Conservation (phyloP, 2,888 invertebrate genomes). For the Drosophila testacea region DNA sequence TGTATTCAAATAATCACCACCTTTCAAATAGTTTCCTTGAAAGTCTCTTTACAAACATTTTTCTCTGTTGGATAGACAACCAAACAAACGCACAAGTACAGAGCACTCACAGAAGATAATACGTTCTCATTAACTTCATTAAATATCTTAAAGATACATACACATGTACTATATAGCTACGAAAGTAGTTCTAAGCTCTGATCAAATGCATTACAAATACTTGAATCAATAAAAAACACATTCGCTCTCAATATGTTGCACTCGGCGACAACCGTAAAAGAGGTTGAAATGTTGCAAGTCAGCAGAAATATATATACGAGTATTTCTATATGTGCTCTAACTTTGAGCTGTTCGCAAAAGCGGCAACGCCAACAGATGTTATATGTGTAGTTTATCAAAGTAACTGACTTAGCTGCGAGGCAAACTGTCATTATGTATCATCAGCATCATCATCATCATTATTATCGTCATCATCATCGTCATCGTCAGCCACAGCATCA, state of each 20-base stretch:
- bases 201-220: slow-evolving; percentile 5
- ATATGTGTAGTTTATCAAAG: slow-evolving; percentile 62
- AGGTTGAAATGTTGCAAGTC: slow-evolving; percentile 33
- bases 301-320: slow-evolving; percentile 22
- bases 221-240: background rate
- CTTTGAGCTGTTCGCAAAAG: slow-evolving; percentile 9
- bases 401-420: slow-evolving; percentile 51
- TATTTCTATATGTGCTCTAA: background rate
- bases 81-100: too few relatives aligned
- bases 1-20: too few relatives aligned
- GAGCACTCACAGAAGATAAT: too few relatives aligned
- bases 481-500: slow-evolving; percentile 29
- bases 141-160: background rate
- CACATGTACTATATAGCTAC: background rate
- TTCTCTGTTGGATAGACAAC: too few relatives aligned
- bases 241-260: slow-evolving; percentile 2
- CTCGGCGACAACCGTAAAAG: slow-evolving; percentile 8
- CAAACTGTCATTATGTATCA: slow-evolving; percentile 60
- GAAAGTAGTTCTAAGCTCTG: slow-evolving; percentile 1
- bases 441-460: slow-evolving; percentile 39
- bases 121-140: background rate
- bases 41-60: too few relatives aligned
- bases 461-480: slow-evolving; percentile 15
- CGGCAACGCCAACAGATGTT: slow-evolving; percentile 43
- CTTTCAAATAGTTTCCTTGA: too few relatives aligned